A percentile compares a stretch with the other conserved stretches of the same genome.
These are phyloP conservation scores for Carapus acus DNA, from an alignment of 2,797 vertebrate genomes.

Conservation along the genomic window DNA sequence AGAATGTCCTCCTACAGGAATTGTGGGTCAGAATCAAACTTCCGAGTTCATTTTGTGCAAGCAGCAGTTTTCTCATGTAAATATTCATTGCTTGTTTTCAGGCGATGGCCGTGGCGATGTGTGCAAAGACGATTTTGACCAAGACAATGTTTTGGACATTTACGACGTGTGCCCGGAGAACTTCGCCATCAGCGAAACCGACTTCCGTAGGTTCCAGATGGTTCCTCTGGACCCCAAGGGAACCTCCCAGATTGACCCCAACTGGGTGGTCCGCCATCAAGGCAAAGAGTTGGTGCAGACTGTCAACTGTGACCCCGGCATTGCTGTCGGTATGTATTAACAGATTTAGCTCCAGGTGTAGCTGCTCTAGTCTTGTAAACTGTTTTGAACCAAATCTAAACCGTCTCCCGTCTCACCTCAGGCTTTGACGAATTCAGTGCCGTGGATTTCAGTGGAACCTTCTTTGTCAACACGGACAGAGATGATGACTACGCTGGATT, in stretches of 20 bases:
- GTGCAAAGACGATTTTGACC: slow-evolving; percentile 96
- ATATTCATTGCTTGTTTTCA: slow-evolving; percentile 43
- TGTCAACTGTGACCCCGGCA: slow-evolving; percentile 98
- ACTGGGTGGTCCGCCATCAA: slow-evolving; percentile 98
- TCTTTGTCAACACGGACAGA: slow-evolving; percentile 97
- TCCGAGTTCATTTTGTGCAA: neutral
- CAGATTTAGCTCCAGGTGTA: no score
- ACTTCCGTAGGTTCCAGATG: slow-evolving; percentile 99
- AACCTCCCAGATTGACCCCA: slow-evolving; percentile 97
- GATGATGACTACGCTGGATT: slow-evolving; percentile 98
- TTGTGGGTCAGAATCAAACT: neutral
- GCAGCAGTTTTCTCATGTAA: slow-evolving; percentile 7
- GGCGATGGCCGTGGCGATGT: slow-evolving; percentile 93
- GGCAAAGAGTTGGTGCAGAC: slow-evolving; percentile 99
- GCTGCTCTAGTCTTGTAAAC: neutral
- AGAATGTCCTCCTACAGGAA: neutral
- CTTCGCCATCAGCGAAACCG: slow-evolving; percentile 92
- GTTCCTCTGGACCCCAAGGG: slow-evolving; percentile 97
- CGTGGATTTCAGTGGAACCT: slow-evolving; percentile 98
- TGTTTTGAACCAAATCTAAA: slow-evolving; percentile 20
- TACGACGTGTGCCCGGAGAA: slow-evolving; percentile 96
- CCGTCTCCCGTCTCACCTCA: slow-evolving; percentile 44
- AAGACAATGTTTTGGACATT: slow-evolving; percentile 88
- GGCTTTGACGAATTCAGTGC: slow-evolving; percentile 97
- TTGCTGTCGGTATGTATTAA: slow-evolving; percentile 87